A percentile compares a stretch with the other conserved stretches of the same genome.
These are phyloP conservation scores for Abscondita cerata DNA, from an alignment of 2,888 invertebrate species.

Conservation along the genomic window DNA sequence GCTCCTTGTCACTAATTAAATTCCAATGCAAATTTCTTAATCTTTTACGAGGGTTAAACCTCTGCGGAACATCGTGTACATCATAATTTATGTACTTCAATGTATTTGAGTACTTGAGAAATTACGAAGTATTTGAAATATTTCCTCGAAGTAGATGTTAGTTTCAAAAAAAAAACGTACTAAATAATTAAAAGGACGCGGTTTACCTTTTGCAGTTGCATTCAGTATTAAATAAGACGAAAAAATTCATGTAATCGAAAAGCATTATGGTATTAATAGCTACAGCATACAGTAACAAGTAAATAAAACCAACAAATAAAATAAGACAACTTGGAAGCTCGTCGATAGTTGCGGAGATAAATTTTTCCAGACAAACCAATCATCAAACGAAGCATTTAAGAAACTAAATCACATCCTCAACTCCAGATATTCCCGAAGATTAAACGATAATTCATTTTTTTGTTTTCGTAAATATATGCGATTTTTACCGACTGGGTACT, in stretches of 20 bases:
- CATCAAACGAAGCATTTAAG: conserved; percentile 28
- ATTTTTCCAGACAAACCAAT: conserved; percentile 32
- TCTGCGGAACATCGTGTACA: conserved; percentile 12
- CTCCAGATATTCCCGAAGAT: conserved; percentile 32
- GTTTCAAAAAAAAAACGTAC: no score
- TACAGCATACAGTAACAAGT: no score
- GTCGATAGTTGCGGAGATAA: conserved; percentile 31
- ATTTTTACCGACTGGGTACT: not conserved
- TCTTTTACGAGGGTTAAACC: conserved; percentile 7
- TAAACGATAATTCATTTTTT: conserved; percentile 36
- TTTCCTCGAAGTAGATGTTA: not conserved
- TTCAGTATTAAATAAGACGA: no score
- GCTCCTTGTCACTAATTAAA: conserved; percentile 10
- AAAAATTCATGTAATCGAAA: no score
- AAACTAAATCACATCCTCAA: conserved; percentile 34
- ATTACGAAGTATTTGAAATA: conserved; percentile 9
- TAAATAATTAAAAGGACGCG: no score
- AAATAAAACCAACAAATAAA: not conserved
- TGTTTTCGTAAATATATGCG: conserved; percentile 17
- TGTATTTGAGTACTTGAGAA: conserved; percentile 7
- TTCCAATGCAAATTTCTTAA: conserved; percentile 9
- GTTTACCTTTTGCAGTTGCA: no score
- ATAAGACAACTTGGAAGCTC: conserved; percentile 15
- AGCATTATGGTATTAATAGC: no score
- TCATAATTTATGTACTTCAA: conserved; percentile 13